Conservation (phyloP, 2,797 vertebrate species). For the Liparis tanakae region DNA sequence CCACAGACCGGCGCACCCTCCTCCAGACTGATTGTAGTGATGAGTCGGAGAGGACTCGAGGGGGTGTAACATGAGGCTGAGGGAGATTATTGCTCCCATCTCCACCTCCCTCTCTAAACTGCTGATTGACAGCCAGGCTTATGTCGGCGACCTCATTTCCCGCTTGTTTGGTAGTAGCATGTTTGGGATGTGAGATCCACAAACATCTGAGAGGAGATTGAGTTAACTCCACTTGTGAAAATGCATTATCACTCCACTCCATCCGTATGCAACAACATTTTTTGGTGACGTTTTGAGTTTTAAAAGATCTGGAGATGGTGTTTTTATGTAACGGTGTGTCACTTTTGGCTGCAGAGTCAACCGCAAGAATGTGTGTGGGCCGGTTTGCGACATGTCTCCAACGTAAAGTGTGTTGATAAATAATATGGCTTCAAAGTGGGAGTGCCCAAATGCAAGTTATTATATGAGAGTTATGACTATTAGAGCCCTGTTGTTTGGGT, state of each 20-base stretch:
- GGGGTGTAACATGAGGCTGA: constrained; percentile 50
- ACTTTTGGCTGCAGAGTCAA: constrained; percentile 35
- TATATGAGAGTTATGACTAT: constrained; percentile 4
- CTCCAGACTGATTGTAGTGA: constrained; percentile 38
- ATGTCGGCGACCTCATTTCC: constrained; percentile 73
- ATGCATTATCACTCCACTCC: background rate
- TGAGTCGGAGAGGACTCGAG: constrained; percentile 34
- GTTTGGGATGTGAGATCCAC: constrained; percentile 31
- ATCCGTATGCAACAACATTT: background rate
- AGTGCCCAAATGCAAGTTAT: constrained; percentile 13
- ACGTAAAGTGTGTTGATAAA: constrained; percentile 44
- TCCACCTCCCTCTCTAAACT: constrained; percentile 62
- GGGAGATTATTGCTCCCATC: constrained; percentile 69
- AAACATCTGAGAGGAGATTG: constrained; percentile 15
- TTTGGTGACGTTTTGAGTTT: background rate
- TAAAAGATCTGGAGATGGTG: background rate
- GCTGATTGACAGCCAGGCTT: constrained; percentile 63
- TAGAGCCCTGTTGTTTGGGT: background rate
- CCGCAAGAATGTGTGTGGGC: constrained; percentile 58
- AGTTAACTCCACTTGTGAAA: background rate
- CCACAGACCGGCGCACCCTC: constrained; percentile 42
- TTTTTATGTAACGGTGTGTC: constrained; percentile 7
- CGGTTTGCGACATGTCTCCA: constrained; percentile 49
- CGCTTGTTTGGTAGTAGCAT: constrained; percentile 43
- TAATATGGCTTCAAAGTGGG: constrained; percentile 22